Percentiles rank a stretch among this genome's conserved stretches.
Evolutionary conservation across 2,113 vertebrate genomes (phyloP).

Genomic region (Cisticola juncidis): DNA sequence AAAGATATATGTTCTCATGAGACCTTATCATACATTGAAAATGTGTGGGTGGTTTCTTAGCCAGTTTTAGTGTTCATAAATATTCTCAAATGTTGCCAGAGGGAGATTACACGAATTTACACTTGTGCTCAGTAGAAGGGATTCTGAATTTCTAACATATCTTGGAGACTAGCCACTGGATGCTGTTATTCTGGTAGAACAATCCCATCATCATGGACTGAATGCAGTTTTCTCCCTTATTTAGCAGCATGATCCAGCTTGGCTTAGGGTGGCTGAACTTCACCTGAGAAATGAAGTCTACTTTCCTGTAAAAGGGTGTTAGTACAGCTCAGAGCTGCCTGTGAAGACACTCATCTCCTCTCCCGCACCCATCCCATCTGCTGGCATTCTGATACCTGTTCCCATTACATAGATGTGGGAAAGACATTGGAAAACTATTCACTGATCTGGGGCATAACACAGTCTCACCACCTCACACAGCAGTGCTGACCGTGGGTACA

Average conservation of each 20-base stretch:
- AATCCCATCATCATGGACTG: neutral
- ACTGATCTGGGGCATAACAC: neutral
- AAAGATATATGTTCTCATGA: neutral
- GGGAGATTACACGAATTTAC: neutral
- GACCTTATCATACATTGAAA: neutral
- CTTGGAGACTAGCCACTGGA: neutral
- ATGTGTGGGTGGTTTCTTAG: conserved; percentile 38
- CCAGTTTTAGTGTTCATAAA: conserved; percentile 35
- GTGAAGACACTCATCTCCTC: neutral
- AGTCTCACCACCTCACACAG: neutral
- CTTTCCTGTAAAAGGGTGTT: neutral
- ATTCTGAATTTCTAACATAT: conserved; percentile 8
- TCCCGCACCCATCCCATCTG: neutral
- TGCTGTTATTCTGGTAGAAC: neutral
- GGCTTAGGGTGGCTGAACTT: neutral
- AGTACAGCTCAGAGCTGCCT: neutral
- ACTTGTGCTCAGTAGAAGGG: neutral
- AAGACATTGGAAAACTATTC: neutral
- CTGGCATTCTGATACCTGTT: neutral
- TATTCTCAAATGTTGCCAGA: conserved; percentile 32
- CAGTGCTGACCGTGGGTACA: neutral
- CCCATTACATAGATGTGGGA: neutral
- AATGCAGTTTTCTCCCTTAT: neutral
- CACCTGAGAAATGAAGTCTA: neutral
- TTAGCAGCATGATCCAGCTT: neutral